A percentile compares a stretch with the other conserved stretches of the same genome.
Conservation (phyloP, 2,113 vertebrate genomes). For the Ia io region DNA sequence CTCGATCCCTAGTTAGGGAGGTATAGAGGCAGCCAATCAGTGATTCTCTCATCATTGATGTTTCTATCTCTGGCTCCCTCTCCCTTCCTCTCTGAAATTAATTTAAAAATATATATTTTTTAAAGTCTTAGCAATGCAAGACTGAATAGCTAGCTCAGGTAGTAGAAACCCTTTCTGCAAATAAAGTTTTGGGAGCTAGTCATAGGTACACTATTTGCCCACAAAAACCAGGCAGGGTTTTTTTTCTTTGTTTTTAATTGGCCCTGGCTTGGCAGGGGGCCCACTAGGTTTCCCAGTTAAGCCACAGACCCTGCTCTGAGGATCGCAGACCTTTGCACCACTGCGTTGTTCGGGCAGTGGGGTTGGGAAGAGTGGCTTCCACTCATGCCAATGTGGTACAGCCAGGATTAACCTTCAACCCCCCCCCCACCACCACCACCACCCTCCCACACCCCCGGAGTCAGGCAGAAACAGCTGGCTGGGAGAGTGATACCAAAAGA, state of each 20-base stretch:
- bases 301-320: not conserved
- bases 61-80: too few relatives aligned
- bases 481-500: not conserved
- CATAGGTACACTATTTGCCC: not conserved
- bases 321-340: not conserved
- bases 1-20: too few relatives aligned
- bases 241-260: not conserved
- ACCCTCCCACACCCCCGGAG: too few relatives aligned
- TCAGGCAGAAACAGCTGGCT: not conserved
- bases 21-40: too few relatives aligned
- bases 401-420: not conserved
- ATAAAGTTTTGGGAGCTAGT: not conserved
- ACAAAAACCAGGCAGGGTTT: not conserved
- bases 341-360: accelerated
- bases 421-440: accelerated
- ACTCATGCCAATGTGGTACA: accelerated
- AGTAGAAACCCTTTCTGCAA: not conserved
- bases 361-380: not conserved
- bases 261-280: not conserved
- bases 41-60: too few relatives aligned
- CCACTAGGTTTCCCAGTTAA: not conserved
- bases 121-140: not conserved
- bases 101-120: too few relatives aligned
- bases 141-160: not conserved
- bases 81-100: too few relatives aligned